Evolutionary conservation across 2,113 vertebrate species (phyloP).

Genomic region (Nothobranchius kuhntae): DNA sequence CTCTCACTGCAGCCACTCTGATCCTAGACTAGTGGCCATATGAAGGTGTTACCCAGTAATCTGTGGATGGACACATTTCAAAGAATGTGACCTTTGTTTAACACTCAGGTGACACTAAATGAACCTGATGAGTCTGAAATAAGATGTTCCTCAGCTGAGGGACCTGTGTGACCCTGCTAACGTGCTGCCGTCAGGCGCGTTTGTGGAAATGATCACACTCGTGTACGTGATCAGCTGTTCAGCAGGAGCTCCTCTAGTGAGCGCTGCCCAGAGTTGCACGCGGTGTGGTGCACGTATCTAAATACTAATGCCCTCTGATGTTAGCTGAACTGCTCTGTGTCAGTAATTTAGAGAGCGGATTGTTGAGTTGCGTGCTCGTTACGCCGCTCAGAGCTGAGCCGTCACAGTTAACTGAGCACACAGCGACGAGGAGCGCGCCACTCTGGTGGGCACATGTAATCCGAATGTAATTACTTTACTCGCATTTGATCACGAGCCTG

Average conservation of each 20-base stretch:
- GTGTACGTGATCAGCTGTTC: conserved; percentile 4
- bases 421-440: neutral
- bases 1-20: neutral
- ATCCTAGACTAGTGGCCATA: conserved; percentile 1
- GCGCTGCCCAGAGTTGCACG: conserved; percentile 14
- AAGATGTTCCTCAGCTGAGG: neutral
- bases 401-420: conserved; percentile 21
- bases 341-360: conserved; percentile 1
- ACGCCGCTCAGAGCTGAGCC: neutral
- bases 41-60: conserved; percentile 24
- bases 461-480: conserved; percentile 38
- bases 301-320: neutral
- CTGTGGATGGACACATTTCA: conserved; percentile 14
- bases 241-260: neutral
- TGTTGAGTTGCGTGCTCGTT: neutral
- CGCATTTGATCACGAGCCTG: conserved; percentile 33
- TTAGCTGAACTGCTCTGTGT: conserved; percentile 1
- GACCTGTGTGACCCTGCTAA: conserved; percentile 2
- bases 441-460: conserved; percentile 38
- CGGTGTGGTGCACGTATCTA: neutral
- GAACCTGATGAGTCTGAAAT: conserved; percentile 8
- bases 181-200: conserved; percentile 12
- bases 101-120: conserved; percentile 11
- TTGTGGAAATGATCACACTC: conserved; percentile 7
- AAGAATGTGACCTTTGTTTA: conserved; percentile 7